Percentiles rank a stretch among this genome's conserved stretches.
Conservation (phyloP, 35 echinoderm and acorn worm species). For the Hemicentrotus pulcherrimus region DNA sequence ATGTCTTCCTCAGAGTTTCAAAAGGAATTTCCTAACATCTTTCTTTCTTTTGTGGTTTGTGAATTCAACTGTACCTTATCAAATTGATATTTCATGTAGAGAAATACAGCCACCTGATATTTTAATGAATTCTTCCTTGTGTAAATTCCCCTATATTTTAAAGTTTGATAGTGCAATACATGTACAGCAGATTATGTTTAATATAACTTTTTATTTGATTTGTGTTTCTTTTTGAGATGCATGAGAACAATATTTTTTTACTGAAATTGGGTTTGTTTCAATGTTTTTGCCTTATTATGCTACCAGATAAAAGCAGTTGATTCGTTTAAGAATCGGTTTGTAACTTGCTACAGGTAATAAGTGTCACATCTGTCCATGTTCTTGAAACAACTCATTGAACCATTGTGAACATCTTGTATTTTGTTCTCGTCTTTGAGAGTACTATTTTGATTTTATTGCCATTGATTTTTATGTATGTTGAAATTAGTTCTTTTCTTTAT, state of each 20-base stretch:
- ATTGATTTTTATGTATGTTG: not conserved
- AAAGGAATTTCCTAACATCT: not conserved
- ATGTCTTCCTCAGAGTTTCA: not conserved
- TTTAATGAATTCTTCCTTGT: not conserved
- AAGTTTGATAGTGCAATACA: conserved; percentile 8
- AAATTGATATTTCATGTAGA: not conserved
- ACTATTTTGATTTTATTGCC: not conserved
- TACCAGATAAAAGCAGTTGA: not conserved
- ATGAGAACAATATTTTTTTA: not conserved
- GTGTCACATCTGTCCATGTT: not conserved
- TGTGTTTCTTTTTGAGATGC: not conserved
- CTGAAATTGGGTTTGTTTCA: not conserved
- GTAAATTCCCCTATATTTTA: not conserved
- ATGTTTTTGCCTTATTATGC: not conserved
- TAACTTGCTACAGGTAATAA: not conserved
- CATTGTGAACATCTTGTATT: not conserved
- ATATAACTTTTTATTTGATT: not conserved
- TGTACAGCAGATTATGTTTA: not conserved
- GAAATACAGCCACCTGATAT: not conserved
- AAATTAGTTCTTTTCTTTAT: not conserved
- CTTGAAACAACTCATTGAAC: not conserved
- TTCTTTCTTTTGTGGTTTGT: not conserved
- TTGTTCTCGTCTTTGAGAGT: not conserved
- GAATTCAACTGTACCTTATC: not conserved
- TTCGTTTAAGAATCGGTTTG: not conserved